Base-by-base conservation (phyloP, 2,888 invertebrate genomes). In the Apomyelois bistriatella region DNA sequence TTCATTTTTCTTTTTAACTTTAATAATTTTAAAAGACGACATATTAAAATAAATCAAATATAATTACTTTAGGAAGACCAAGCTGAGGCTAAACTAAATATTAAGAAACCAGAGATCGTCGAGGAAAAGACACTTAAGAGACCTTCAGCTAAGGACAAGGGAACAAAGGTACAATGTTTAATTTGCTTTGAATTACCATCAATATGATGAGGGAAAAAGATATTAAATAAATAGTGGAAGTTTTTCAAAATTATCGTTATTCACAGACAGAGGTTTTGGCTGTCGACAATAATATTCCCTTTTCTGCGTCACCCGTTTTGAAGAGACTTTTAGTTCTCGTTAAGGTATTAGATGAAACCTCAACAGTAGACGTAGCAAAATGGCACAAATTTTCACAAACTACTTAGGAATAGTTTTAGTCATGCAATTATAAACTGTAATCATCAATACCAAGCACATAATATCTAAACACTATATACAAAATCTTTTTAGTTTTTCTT, bases 51-150 rank as follows among this genome's bases (percentile, higher is more conserved):
- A 7, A 2, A 46, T 32, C 3, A 47, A 48, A 53, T 48, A 42
- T 58, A 49, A 57, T 63, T 48, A 55, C 43, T 61, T 58, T 82
- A 90, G 90, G 88, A 82, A 65, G 89, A 66, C 59, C 75, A 85
- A 65, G 89, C 85, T 57, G 88, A 81, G 70, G 89, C 90, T n/a
- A 81, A 88, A 66, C 83, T 90, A 57, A 87, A 72, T 56, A 70
- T 90, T 71, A 88, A 88, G 73, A 90, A 85, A 76, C 86, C 88
- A 32, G 90, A 90, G 76, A 73, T 90, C 41, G 74, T 90, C 57
- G 89, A 89, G 56, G 85, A 87, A 48, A 82, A 83, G 69, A 89
- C 88, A 57, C 64, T 90, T 70, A 88, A 88, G 68, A 76, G 84
- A 66, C 89, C 87, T 56, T 68, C 78, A 54, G 70, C 79, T 56